Conservation (phyloP, 2,113 vertebrate genomes). For the Lichenostomus cassidix region DNA sequence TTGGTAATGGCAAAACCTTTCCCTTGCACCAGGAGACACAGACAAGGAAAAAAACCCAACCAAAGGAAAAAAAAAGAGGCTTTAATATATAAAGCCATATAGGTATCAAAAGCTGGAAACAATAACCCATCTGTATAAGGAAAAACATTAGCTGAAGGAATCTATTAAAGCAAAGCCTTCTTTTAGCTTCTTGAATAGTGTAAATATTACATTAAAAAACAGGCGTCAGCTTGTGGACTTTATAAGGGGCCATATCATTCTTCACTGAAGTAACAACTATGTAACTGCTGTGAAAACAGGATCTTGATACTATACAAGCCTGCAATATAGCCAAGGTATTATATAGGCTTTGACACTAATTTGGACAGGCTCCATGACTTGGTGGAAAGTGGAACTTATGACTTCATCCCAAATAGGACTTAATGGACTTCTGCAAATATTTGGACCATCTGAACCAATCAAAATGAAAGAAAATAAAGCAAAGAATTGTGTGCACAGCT, state of each 20-base stretch:
- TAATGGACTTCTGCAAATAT: conserved; percentile 42
- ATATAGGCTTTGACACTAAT: conserved; percentile 53
- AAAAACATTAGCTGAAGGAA: conserved; percentile 58
- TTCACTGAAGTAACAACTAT: conserved; percentile 54
- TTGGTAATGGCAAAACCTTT: background rate
- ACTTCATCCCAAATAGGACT: conserved; percentile 38
- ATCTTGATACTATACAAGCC: conserved; percentile 43
- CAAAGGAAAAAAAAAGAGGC: background rate
- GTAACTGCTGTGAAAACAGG: conserved; percentile 63
- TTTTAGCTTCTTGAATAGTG: conserved; percentile 60
- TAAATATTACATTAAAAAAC: conserved; percentile 67
- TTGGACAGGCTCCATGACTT: conserved; percentile 41
- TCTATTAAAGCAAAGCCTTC: conserved; percentile 56
- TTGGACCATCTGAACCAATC: conserved; percentile 41
- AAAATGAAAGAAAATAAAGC: conserved; percentile 22
- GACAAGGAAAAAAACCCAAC: background rate
- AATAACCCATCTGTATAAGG: conserved; percentile 62
- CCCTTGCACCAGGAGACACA: background rate
- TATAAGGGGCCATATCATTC: conserved; percentile 57
- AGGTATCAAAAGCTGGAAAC: conserved; percentile 52
- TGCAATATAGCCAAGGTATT: conserved; percentile 47
- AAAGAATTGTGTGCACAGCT: background rate
- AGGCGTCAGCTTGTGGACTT: conserved; percentile 54
- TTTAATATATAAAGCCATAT: background rate
- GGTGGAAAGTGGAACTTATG: conserved; percentile 41